Percentiles rank a stretch among this genome's conserved stretches.
These are phyloP conservation scores for Deilephila elpenor DNA, from an alignment of 2,888 invertebrate species.

Conservation along the genomic window DNA sequence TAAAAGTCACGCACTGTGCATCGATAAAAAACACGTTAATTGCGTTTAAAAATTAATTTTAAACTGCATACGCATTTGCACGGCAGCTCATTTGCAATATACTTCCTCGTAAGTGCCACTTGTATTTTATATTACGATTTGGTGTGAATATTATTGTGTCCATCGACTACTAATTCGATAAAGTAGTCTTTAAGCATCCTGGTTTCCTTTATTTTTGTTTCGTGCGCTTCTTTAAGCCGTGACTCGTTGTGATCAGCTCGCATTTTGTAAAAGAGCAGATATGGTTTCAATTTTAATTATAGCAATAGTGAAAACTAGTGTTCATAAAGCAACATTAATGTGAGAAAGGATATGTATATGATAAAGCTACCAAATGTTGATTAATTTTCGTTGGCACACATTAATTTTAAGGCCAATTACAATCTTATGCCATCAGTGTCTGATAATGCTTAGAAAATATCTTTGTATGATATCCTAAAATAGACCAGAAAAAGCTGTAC, in stretches of 20 bases:
- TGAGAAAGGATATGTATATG: no score
- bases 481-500: no score
- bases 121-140: neutral
- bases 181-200: neutral
- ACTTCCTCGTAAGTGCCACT: slow-evolving; percentile 10
- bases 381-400: no score
- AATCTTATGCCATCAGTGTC: no score
- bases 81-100: slow-evolving; percentile 1
- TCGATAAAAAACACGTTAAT: slow-evolving; percentile 10
- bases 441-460: no score
- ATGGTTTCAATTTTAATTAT: no score
- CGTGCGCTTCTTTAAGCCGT: neutral
- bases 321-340: no score
- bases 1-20: slow-evolving; percentile 1
- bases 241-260: neutral
- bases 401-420: no score
- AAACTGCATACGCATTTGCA: slow-evolving; percentile 21
- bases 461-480: no score
- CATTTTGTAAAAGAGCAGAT: no score
- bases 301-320: no score
- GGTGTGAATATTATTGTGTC: neutral
- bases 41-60: slow-evolving; percentile 28
- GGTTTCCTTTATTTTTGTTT: slow-evolving; percentile 1
- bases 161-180: slow-evolving; percentile 5
- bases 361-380: no score